Evolutionary conservation across 2,113 vertebrate species (phyloP).

Genomic region (Spizaetus ornatus): DNA sequence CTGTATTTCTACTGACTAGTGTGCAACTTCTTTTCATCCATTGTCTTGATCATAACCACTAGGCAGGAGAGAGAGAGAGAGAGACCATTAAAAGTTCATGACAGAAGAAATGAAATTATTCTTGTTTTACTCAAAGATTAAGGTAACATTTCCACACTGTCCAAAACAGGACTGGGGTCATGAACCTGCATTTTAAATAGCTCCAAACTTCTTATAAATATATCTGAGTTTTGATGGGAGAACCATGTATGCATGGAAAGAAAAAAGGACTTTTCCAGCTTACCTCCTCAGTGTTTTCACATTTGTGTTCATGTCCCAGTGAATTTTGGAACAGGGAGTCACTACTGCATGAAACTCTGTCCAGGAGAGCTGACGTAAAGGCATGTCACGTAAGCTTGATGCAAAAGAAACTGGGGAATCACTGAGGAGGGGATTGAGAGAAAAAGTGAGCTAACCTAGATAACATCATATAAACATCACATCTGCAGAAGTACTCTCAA

Average conservation of each 20-base stretch:
- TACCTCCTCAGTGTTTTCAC: not conserved
- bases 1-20: not conserved
- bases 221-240: not conserved
- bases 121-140: not conserved
- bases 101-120: not conserved
- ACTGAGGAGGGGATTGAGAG: not conserved
- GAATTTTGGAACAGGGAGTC: not conserved
- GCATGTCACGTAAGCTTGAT: not conserved
- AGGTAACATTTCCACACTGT: not conserved
- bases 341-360: not conserved
- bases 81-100: not conserved
- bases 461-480: not conserved
- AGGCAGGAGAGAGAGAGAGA: rapidly evolving
- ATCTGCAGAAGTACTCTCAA: not conserved
- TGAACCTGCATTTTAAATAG: not conserved
- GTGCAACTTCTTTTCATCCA: not conserved
- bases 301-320: not conserved
- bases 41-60: not conserved
- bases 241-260: rapidly evolving
- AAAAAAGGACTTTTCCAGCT: not conserved
- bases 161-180: not conserved
- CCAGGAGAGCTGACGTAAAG: not conserved
- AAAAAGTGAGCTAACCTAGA: not conserved
- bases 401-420: not conserved
- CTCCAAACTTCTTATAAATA: not conserved